Base-by-base conservation (phyloP, 1,140 invertebrate species). In the Apis cerana region DNA sequence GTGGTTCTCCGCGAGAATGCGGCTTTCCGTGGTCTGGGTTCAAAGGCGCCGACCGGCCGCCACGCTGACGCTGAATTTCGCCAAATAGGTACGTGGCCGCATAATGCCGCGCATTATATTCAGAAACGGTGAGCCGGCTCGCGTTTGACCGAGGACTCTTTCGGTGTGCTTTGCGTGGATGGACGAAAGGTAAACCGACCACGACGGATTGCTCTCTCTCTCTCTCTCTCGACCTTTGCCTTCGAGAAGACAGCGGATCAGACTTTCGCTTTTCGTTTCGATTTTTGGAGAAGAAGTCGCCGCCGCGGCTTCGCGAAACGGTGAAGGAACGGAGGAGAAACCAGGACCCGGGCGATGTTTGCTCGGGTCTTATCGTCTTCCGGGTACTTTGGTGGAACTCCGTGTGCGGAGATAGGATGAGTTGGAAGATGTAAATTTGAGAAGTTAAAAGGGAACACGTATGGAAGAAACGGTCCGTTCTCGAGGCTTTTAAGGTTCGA, bases 21-120 rank as follows among this genome's bases (percentile, higher is more conserved):
- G 70, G 65, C 69, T 72, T 86, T 88, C 72, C 78, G 77, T 62
- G 27, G 23, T 13, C 67, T 59, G 64, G 48, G 33, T 64, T 85
- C 88, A 89, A 89, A 89, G 85, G 71, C 62, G 85, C 88, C 88
- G 87, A 83, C 87, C 72, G 68, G n/a, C 50, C 43, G 72, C 80
- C 56, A 62, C 62, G 72, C 64, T 74, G 68, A 64, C 54, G 79
- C 61, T 83, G 88, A 89, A 89, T 88, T 89, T 89, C 83, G 76
- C 80, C 74, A 61, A 86, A 87, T 84, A 82, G 78, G 82, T 83
- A 81, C 59, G 65, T 69, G 65, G 75, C 8, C 75, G n/a, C 75
- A 89, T 87, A 89, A 87, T 85, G 78, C 48, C 33, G 56, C 68
- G 72, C 79, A 87, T 87, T 88, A 88, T 82, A 79, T 69, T 83